Base-by-base conservation (phyloP, 2,888 invertebrate species). In the Clistopyga incitator region DNA sequence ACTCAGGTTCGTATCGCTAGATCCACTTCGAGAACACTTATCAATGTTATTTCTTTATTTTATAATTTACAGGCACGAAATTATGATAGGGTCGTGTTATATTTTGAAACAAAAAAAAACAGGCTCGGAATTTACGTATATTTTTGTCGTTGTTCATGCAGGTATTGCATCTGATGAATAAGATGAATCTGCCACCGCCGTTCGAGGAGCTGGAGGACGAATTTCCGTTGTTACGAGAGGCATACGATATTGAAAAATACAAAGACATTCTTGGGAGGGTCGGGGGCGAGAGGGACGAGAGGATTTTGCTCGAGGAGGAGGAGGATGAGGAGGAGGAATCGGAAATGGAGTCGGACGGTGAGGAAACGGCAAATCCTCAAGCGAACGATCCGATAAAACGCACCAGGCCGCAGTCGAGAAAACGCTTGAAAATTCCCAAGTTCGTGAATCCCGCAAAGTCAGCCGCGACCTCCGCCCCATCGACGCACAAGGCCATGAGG, bases 161-260 rank as follows among this genome's bases (percentile, higher is more conserved):
- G 95, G 95, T 97, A 11, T 91, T 99, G 65, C 98, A 99, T 94
- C 94, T 99, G 74, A 98, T 99, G 98, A 99, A 99, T 92, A 97
- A 97, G 93, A 98, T 99, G 98, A 97, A 97, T 92, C 93, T 99
- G 68, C 96, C 97, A 20, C 95, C 96, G 59, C 99, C 99, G 0
- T 98, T 99, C 93, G 95, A 94, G 20, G 91, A 93, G 86, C 91
- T 94, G 59, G 94, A 94, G 85, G 85, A 89, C 34, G 91, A 92
- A 85, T 92, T 91, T 89, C 93, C 92, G 10, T 82, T 87, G 71
- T 78, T 93, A 3, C 90, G 88, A 82, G 91, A 93, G 84, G 86
- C 87, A 13, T 93, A 93, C 82, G 88, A 93, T 70, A 77, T 91
- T 47, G 89, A 92, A 67, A 91, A 91, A 29, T 92, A 92, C 77